Base-by-base conservation (phyloP, 2,888 invertebrate genomes). In the Acheta domesticus region DNA sequence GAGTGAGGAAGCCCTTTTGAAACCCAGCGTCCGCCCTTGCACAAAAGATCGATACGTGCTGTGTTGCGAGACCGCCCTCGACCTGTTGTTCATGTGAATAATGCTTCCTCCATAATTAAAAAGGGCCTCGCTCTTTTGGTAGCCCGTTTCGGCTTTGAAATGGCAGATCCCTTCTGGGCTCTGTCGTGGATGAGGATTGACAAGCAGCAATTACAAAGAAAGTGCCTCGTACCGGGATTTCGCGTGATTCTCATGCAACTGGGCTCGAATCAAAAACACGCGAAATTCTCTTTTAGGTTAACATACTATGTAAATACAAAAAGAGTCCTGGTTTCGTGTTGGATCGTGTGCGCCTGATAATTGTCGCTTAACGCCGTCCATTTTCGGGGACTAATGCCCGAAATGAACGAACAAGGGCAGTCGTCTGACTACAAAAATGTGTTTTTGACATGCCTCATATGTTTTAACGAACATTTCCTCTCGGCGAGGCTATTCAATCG, bases 201-300 rank as follows among this genome's bases (percentile, higher is more conserved):
- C 62, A 62, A 62, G 62, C n/a, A 62, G 62, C 62, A 19, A 62
- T 62, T 62, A 62, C 14, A n/a, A 62, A 19, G 62, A 62, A 14
- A n/a, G 62, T 19, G 62, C 62, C 62, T 62, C 62, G 62, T 12
- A 62, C 62, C 62, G 16, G n/a, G 62, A n/a, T 62, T 62, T 62
- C 1, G 62, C 62, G 62, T 62, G 62, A 62, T 62, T n/a, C 16
- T 8, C 62, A n/a, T 19, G n/a, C 62, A 62, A 62, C 62, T 11
- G n/a, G 14, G 14, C n/a, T 62, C 62, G n/a, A n/a, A 62, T 62
- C 62, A 14, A 19, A 62, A 62, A 19, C 62, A 62, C 62, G 62
- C 62, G 62, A 62, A 62, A 14, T 62, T 62, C 62, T 62, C 62
- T 62, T 62, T 62, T 62, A n/a, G 62, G 62, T 62, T 62, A n/a